Percentiles rank a stretch among this genome's conserved stretches.
Conservation (phyloP, 2,888 invertebrate species). For the Omphaloscelis lunosa region DNA sequence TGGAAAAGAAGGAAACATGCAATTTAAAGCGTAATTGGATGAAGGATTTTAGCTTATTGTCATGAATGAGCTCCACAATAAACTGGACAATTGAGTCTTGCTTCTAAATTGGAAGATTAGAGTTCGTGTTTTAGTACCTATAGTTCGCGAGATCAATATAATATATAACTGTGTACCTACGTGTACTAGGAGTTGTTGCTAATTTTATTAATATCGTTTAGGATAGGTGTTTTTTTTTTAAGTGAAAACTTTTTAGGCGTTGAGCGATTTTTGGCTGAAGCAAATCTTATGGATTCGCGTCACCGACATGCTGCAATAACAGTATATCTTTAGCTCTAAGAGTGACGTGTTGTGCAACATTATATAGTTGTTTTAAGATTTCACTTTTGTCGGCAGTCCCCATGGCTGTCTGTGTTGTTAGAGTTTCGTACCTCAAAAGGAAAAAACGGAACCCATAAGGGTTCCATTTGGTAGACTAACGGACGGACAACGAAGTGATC, state of each 20-base stretch:
- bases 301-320: no score
- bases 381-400: no score
- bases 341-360: background rate
- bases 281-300: background rate
- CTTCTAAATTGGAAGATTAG: constrained; percentile 58
- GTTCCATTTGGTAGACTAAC: no score
- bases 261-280: background rate
- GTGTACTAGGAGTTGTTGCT: background rate
- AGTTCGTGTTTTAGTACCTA: constrained; percentile 54
- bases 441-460: no score
- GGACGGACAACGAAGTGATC: no score
- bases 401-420: background rate
- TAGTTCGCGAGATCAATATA: constrained; percentile 44
- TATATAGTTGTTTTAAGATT: no score
- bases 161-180: constrained; percentile 2
- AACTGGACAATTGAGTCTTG: constrained; percentile 50
- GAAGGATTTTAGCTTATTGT: constrained; percentile 61
- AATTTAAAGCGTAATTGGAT: constrained; percentile 56
- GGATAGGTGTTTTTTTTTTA: background rate
- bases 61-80: constrained; percentile 55
- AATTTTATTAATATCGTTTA: background rate
- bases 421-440: no score
- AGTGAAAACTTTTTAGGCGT: no score
- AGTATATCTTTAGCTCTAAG: background rate
- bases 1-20: constrained; percentile 57